Conservation (phyloP, 2,113 vertebrate genomes). For the Vidua chalybeata region DNA sequence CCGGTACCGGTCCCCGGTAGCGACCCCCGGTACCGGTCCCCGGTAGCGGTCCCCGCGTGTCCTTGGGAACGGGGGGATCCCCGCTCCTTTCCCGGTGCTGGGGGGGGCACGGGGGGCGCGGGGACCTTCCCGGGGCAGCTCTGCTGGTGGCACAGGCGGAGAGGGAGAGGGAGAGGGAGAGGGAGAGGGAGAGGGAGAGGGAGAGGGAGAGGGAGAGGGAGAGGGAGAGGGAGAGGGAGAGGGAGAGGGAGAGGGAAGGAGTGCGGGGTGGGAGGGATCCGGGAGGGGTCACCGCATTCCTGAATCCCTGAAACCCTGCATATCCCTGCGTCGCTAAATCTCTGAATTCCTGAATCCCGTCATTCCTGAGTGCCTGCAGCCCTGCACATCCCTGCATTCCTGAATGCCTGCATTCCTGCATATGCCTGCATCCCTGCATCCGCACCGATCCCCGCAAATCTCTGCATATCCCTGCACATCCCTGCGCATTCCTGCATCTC, state of each 20-base stretch:
- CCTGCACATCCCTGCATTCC: too few species aligned
- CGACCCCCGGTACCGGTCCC: too few species aligned
- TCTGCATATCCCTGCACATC: background rate
- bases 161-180: background rate
- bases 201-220: background rate
- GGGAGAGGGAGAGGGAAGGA: background rate
- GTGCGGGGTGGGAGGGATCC: background rate
- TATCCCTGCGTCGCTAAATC: background rate
- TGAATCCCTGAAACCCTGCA: background rate
- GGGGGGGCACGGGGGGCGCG: too few species aligned
- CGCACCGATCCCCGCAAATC: background rate
- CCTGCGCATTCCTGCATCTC: background rate
- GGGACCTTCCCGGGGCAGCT: background rate
- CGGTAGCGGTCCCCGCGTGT: too few species aligned
- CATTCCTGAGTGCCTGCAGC: background rate
- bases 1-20: too few species aligned
- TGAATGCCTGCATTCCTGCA: background rate
- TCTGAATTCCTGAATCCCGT: background rate
- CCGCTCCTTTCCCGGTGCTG: background rate
- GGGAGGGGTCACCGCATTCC: background rate
- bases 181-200: accelerated
- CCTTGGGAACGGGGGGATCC: too few species aligned
- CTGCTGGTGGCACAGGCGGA: background rate
- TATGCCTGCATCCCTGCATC: background rate
- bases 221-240: too few species aligned